Conservation (phyloP, 2,113 vertebrate species). For the Phainopepla nitens region DNA sequence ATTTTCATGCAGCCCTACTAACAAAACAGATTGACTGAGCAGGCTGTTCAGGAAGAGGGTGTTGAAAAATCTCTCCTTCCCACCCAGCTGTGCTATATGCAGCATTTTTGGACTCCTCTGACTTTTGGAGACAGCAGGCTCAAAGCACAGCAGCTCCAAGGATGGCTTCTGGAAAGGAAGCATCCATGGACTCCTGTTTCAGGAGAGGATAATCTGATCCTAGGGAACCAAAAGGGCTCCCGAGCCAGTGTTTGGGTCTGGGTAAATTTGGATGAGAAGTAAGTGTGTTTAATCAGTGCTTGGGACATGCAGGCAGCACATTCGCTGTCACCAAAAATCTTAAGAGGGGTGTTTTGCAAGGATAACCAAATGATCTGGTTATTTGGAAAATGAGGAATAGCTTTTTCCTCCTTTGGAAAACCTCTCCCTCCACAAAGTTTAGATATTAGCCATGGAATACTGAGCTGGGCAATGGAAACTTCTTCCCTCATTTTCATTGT, state of each 20-base stretch:
- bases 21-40: not conserved
- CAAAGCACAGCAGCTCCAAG: not conserved
- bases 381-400: not conserved
- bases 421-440: not conserved
- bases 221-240: not conserved
- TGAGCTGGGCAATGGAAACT: not conserved
- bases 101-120: not conserved
- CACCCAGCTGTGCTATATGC: not conserved
- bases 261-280: not conserved
- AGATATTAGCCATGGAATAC: not conserved
- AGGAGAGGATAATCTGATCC: not conserved
- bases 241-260: rapidly evolving
- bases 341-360: not conserved
- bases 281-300: not conserved
- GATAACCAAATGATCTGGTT: not conserved
- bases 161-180: not conserved
- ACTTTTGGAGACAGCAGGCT: not conserved
- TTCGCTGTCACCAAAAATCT: not conserved
- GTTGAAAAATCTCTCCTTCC: not conserved
- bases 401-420: not conserved
- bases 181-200: not conserved
- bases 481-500: not conserved
- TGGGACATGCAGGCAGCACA: rapidly evolving
- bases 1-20: not conserved
- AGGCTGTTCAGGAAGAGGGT: not conserved